These are phyloP conservation scores for Anarhynchus alexandrinus DNA, from an alignment of 2,113 vertebrate species.

Conservation along the genomic window DNA sequence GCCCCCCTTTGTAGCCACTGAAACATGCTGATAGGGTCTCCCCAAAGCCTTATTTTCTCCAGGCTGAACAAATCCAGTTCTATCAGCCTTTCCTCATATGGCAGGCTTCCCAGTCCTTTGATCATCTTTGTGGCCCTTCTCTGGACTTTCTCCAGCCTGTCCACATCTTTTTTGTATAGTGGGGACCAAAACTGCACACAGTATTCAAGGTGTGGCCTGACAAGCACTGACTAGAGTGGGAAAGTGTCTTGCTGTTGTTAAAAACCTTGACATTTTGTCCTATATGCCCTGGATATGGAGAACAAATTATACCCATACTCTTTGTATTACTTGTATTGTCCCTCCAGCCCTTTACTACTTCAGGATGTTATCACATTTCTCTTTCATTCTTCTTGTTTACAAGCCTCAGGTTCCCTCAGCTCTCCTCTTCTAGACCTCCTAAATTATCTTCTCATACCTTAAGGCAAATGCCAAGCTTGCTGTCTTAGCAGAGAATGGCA, in stretches of 20 bases:
- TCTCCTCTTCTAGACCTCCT: not conserved
- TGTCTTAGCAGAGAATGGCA: not conserved
- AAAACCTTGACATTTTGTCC: not conserved
- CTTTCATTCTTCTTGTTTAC: not conserved
- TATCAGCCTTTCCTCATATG: not conserved
- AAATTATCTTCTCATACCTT: not conserved
- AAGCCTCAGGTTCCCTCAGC: not conserved
- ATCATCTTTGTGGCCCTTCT: not conserved
- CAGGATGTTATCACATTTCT: not conserved
- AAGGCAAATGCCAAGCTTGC: constrained; percentile 11
- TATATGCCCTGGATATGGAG: not conserved
- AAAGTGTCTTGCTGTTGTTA: not conserved
- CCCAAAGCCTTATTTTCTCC: not conserved
- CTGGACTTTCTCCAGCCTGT: not conserved
- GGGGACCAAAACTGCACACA: not conserved
- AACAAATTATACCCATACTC: not conserved
- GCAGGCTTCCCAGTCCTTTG: not conserved
- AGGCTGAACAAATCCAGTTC: not conserved
- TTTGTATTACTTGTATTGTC: not conserved
- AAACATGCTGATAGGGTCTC: not conserved
- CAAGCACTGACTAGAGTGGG: not conserved
- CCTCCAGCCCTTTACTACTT: not conserved
- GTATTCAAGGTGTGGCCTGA: not conserved
- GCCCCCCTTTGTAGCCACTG: not conserved
- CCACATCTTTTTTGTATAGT: not conserved